Percentiles rank a stretch among this genome's conserved stretches.
Conservation (phyloP, 2,888 invertebrate species). For the Listrodromus nycthemerus region DNA sequence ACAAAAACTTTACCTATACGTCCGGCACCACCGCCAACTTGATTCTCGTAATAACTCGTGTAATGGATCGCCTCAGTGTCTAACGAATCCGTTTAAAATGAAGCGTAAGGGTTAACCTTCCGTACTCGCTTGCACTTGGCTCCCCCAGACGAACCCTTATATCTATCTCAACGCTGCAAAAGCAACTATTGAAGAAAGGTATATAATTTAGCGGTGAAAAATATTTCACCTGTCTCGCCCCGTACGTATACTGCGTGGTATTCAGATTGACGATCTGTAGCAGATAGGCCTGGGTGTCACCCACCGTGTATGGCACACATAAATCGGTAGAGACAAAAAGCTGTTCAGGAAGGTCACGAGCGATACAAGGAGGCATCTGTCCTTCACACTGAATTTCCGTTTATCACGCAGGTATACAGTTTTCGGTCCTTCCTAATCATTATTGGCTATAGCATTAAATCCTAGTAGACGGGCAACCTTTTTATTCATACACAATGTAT, state of each 20-base stretch:
- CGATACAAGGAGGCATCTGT: background rate
- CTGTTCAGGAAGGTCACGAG: conserved; percentile 1
- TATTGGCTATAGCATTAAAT: background rate
- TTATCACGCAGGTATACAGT: background rate
- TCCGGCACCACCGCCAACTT: conserved; percentile 19
- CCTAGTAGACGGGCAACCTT: background rate
- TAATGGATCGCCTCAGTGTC: background rate
- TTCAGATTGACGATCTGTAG: conserved; percentile 30
- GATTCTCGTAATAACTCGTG: conserved; percentile 7
- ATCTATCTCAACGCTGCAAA: too few relatives aligned
- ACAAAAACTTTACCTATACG: conserved; percentile 47
- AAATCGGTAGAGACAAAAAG: conserved; percentile 16
- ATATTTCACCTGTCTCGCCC: too few relatives aligned
- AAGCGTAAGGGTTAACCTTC: too few relatives aligned
- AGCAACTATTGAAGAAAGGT: too few relatives aligned
- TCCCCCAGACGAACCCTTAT: too few relatives aligned
- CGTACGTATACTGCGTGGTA: conserved; percentile 36
- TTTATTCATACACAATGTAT: background rate
- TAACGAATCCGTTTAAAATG: conserved; percentile 10
- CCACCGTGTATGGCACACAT: conserved; percentile 23
- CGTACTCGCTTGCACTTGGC: conserved; percentile 18
- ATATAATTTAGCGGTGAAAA: too few relatives aligned
- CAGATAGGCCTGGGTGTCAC: conserved; percentile 38
- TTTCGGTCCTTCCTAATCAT: background rate
- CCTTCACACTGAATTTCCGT: conserved; percentile 4